A percentile compares a stretch with the other conserved stretches of the same genome.
These are phyloP conservation scores for Lycodopsis pacificus DNA, from an alignment of 2,797 vertebrate genomes.

Conservation along the genomic window DNA sequence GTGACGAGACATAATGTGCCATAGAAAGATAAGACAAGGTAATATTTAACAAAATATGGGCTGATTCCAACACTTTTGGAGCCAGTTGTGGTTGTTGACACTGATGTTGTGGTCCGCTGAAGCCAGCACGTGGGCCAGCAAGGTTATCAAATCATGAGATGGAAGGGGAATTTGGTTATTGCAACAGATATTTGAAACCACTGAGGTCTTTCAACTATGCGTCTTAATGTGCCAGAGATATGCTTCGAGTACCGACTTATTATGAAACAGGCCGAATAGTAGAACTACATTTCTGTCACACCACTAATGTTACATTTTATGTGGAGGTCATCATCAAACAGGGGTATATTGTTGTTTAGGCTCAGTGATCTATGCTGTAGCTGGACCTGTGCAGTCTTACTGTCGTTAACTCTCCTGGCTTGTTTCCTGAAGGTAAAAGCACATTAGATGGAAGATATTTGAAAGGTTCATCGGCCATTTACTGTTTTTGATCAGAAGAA, in stretches of 20 bases:
- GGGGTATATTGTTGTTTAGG: not conserved
- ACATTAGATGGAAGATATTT: too few species aligned
- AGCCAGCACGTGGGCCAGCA: not conserved
- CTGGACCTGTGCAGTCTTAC: too few species aligned
- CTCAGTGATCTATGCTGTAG: not conserved
- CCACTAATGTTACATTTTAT: not conserved
- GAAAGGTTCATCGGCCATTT: too few species aligned
- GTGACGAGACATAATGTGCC: not conserved
- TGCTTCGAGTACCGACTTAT: not conserved
- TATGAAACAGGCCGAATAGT: not conserved
- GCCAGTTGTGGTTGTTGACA: not conserved
- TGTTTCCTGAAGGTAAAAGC: too few species aligned
- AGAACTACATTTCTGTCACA: not conserved
- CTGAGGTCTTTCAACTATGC: not conserved
- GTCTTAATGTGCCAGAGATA: constrained; percentile 1
- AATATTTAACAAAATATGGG: not conserved
- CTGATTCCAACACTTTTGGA: not conserved
- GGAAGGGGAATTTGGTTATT: not conserved
- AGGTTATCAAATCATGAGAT: not conserved
- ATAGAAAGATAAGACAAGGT: not conserved
- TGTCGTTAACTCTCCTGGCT: too few species aligned
- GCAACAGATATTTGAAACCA: not conserved
- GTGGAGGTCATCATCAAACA: not conserved
- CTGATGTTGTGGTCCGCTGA: not conserved
- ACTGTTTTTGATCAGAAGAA: too few species aligned